Evolutionary conservation across 2,113 vertebrate genomes (phyloP), one percentile per base, ranked within the genome.

Genomic region (Glaucidium brasilianum): DNA sequence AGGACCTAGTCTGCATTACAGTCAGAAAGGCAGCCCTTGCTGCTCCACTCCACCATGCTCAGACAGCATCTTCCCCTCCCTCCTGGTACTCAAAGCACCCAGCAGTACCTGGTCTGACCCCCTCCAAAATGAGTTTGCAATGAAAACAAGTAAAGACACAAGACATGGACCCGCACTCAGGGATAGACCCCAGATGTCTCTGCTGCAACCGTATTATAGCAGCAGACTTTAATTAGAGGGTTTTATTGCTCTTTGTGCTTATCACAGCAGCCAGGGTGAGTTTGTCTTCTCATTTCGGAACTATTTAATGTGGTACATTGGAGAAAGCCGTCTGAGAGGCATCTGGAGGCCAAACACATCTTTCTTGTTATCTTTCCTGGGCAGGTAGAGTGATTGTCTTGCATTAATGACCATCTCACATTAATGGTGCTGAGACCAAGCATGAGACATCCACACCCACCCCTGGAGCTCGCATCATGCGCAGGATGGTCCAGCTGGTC

Each of bases 141-240:
- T 47, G 64, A 77, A 86, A 92, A 49, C 19, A 86, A 73, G 58
- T 53, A 15, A 80, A 90, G 83, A 58, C 10, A 25, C 37, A 74
- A 74, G 73, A 47, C 5, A 2, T 6, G 43, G 78, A 49, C 39
- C 20, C 6, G 16, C 0, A 6, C 63, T 90, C 47, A 75, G 52
- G 56, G 23, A 60, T 59, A 47, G 69, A 79, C n/a, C 77, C 35
- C 85, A 69, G 58, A 71, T 85, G 71, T 50, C 91, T 71, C 73
- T 55, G 52, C 60, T 71, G 72, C 47, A 67, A 25, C 0, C 0
- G 47, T 91, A 81, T 95, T 81, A 59, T 15, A 81, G n/a, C 7
- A 0, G 85, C 82, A 94, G 95, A 80, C 89, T 95, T 94, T 96
- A 95, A 96, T 96, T 94, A 96, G 2, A 5, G 30, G 52, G n/a